Evolutionary conservation across 2,113 vertebrate genomes (phyloP).

Genomic region (Cyprinodon tularosa): DNA sequence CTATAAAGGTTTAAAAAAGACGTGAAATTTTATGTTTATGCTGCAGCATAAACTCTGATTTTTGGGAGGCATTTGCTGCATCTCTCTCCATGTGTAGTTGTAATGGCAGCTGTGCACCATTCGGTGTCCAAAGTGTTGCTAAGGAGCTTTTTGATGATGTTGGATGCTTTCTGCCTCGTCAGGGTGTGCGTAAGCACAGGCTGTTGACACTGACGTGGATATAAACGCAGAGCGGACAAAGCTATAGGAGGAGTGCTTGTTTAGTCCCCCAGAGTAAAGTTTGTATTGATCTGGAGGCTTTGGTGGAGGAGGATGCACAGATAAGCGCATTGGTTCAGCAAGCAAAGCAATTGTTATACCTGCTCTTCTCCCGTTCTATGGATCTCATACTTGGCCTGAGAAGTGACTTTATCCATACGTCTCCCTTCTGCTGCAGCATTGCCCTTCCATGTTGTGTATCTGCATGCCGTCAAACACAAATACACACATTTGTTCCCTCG

Average conservation of each 20-base stretch:
- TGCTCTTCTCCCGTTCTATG: slow-evolving; percentile 43
- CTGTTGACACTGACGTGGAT: slow-evolving; percentile 54
- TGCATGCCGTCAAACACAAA: slow-evolving; percentile 51
- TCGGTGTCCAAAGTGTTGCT: slow-evolving; percentile 51
- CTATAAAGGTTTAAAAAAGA: too few species aligned
- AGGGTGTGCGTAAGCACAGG: slow-evolving; percentile 56
- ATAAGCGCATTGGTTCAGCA: slow-evolving; percentile 52
- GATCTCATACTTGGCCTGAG: slow-evolving; percentile 30
- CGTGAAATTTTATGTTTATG: slow-evolving; percentile 8
- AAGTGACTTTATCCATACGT: slow-evolving; percentile 61
- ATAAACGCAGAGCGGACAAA: slow-evolving; percentile 60
- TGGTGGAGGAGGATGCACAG: slow-evolving; percentile 54
- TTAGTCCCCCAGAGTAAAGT: slow-evolving; percentile 61
- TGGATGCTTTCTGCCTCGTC: slow-evolving; percentile 47
- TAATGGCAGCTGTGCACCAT: slow-evolving; percentile 61
- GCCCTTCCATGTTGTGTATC: slow-evolving; percentile 72
- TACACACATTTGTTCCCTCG: slow-evolving; percentile 24
- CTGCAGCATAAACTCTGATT: slow-evolving; percentile 20
- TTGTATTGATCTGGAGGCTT: slow-evolving; percentile 67
- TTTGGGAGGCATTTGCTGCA: slow-evolving; percentile 33
- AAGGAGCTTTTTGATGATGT: slow-evolving; percentile 58
- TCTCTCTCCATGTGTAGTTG: slow-evolving; percentile 44
- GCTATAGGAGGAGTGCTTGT: slow-evolving; percentile 43
- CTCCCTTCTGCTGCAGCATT: slow-evolving; percentile 70
- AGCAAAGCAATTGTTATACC: slow-evolving; percentile 55